These are phyloP conservation scores for Nezara viridula DNA, from an alignment of 2,888 invertebrate species.

Conservation along the genomic window DNA sequence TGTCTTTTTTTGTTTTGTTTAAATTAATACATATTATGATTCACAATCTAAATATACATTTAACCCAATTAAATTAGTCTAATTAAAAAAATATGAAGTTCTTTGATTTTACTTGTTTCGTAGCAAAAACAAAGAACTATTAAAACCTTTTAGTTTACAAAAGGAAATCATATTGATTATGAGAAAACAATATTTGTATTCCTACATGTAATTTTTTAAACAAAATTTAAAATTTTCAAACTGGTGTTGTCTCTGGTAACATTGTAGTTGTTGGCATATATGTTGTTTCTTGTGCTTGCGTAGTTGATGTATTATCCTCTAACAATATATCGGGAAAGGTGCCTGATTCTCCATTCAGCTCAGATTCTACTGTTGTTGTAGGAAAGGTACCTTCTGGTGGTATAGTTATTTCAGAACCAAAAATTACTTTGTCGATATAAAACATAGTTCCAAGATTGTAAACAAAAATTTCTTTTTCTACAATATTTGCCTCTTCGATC, in stretches of 20 bases:
- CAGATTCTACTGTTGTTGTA: slow-evolving; percentile 60
- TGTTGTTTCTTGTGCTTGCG: slow-evolving; percentile 18
- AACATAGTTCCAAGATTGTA: slow-evolving; percentile 78
- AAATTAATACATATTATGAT: slow-evolving; percentile 6
- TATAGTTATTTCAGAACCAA: slow-evolving; percentile 67
- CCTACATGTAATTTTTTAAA: slow-evolving; percentile 16
- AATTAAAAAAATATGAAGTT: slow-evolving; percentile 39
- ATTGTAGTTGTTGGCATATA: slow-evolving; percentile 50
- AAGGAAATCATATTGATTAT: slow-evolving; percentile 42
- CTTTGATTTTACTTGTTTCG: neutral
- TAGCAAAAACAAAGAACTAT: neutral
- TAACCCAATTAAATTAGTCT: slow-evolving; percentile 31
- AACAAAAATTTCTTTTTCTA: slow-evolving; percentile 76
- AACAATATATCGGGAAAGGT: slow-evolving; percentile 63
- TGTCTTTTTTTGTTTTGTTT: slow-evolving; percentile 38
- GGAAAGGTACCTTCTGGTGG: slow-evolving; percentile 45
- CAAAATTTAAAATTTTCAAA: slow-evolving; percentile 10
- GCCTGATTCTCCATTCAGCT: slow-evolving; percentile 60
- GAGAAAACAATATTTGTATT: slow-evolving; percentile 26
- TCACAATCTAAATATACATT: slow-evolving; percentile 41
- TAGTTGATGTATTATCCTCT: slow-evolving; percentile 62
- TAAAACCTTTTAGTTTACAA: slow-evolving; percentile 21
- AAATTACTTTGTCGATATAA: slow-evolving; percentile 75
- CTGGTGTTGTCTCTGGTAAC: slow-evolving; percentile 58
- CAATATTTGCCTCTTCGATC: slow-evolving; percentile 74